Evolutionary conservation across 2,888 invertebrate genomes (phyloP), one percentile per base, ranked within the genome.

Genomic region (Drosophila siamana): DNA sequence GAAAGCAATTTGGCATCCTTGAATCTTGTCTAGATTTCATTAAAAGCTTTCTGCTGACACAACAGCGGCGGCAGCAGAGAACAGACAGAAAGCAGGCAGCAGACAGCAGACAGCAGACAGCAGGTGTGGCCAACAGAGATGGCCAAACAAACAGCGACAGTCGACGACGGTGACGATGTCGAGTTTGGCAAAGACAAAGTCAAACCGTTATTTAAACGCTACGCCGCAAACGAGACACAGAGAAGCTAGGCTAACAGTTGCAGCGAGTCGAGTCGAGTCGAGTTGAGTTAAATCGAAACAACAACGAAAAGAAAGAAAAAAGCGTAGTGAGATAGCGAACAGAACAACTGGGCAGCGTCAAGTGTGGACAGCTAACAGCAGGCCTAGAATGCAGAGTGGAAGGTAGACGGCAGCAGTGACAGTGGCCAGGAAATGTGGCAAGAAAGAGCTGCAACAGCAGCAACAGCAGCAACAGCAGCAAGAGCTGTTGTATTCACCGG

Each of bases 201-300:
- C 62, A 47, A 63, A 50, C 50, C 52, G 46, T 73, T 72, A 55
- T 78, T 75, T 64, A 67, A 84, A 47, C 66, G 41, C 54, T 36
- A 5, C 22, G 43, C 44, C 38, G 50, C 69, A 47, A 43, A 9
- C 16, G 16, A 33, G 30, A 26, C 9, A 19, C 13, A 22, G 44
- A 13, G 6, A 13, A 1, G 11, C 33, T 13, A 28, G 36, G 36
- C 13, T 22, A 52, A 38, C 6, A 33, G 47, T 16, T 3, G 11
- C 26, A 4, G 24, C 16, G n/a, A 38, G n/a, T 36, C n/a, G 33
- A 52, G 38, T 13, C 15, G 5, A 9, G 22, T 28, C 6, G 28
- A 28, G 28, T 22, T 5, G 22, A 28, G 30, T 30, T 7, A 9
- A 30, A 9, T 11, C 9, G 19, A 19, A 19, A 15, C 36, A 36